These are phyloP conservation scores for Oreonectes daqikongensis DNA, from an alignment of 2,797 vertebrate species.

Conservation along the genomic window DNA sequence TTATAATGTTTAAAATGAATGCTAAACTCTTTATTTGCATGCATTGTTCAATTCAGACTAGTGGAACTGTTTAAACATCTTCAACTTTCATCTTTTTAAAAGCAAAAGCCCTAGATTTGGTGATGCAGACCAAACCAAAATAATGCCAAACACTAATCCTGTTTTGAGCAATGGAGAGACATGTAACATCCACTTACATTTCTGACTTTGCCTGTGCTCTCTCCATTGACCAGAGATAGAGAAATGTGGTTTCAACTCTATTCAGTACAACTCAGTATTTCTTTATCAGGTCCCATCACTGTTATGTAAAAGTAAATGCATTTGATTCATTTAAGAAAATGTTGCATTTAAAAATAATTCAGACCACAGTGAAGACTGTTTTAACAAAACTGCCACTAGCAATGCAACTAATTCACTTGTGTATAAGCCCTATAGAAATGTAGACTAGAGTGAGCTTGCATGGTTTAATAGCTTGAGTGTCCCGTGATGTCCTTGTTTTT, in stretches of 20 bases:
- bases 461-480: too few relatives aligned
- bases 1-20: neutral
- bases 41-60: neutral
- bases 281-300: slow-evolving; percentile 36
- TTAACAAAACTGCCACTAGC: slow-evolving; percentile 1
- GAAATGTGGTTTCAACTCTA: slow-evolving; percentile 42
- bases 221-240: slow-evolving; percentile 49
- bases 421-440: too few relatives aligned
- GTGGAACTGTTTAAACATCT: neutral
- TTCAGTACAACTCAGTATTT: slow-evolving; percentile 43
- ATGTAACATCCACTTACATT: slow-evolving; percentile 59
- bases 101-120: slow-evolving; percentile 3
- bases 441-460: too few relatives aligned
- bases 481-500: too few relatives aligned
- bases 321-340: neutral
- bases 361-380: neutral
- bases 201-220: slow-evolving; percentile 44
- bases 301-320: too few relatives aligned
- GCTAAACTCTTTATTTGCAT: neutral
- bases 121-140: slow-evolving; percentile 62
- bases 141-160: slow-evolving; percentile 65
- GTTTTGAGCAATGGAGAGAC: slow-evolving; percentile 70
- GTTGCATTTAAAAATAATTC: neutral
- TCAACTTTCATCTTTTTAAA: neutral
- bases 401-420: neutral